Evolutionary conservation across 2,797 vertebrate species (phyloP), one percentile per base, ranked within the genome.

Genomic region (Acanthornis magna): DNA sequence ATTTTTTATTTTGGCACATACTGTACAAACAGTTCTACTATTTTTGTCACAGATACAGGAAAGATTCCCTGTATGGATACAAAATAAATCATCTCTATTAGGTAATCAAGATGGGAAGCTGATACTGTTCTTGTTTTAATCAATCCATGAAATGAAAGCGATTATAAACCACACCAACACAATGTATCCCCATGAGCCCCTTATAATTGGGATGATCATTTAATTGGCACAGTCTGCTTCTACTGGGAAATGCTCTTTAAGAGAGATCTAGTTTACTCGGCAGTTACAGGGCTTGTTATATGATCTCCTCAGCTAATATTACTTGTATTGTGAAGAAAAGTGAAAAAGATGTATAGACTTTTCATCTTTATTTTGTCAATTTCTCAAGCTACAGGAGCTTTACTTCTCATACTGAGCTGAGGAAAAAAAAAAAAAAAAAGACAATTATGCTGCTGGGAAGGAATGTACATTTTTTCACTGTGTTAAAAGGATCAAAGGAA

Each of bases 151-250:
- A 96, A 97, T 96, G 89, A 96, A 97, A 96, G 80, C 0, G 2
- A 92, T 97, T 96, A 95, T 91, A 95, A 95, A 90, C 84, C 93
- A 86, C 88, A 92, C 74, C 72, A 95, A 80, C 80, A 91, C 83
- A 91, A 82, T 91, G 67, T 93, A 96, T 95, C 43, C 96, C 91
- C 91, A 61, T 60, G 93, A 96, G 96, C 23, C 47, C 81, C 72
- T 90, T 91, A 76, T 97, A 97, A 97, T 95, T 97, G 95, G 89
- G 57, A 95, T 95, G 93, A 96, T 97, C 90, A 96, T 96, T 97
- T 97, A 97, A 96, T 96, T 96, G 96, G 90, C 89, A 94, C 93
- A 93, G 91, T 91, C 77, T 93, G 27, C 83, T 94, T 95, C 85
- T 91, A 75, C 82, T 74, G 89, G 91, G 95, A 89, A 68, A 51